A percentile compares a stretch with the other conserved stretches of the same genome.
Conservation (phyloP, 2,888 invertebrate genomes). For the Crematogaster levior region DNA sequence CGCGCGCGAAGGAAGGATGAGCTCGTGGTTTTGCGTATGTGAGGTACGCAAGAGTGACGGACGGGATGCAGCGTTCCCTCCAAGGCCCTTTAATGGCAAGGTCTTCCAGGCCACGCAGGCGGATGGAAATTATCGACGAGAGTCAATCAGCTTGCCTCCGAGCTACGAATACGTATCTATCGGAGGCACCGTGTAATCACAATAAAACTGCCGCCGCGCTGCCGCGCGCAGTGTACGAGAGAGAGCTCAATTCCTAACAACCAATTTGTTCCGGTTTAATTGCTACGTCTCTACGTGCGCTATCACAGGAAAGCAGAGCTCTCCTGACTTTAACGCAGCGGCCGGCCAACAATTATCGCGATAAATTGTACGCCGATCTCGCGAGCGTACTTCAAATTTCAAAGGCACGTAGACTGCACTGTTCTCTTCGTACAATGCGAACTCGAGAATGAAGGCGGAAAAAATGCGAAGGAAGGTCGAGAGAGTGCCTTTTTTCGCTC, state of each 20-base stretch:
- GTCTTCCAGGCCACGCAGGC: conserved; percentile 46
- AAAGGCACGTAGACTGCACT: conserved; percentile 10
- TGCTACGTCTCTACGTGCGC: conserved; percentile 55
- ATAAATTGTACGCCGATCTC: conserved; percentile 23
- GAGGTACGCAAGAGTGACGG: conserved; percentile 45
- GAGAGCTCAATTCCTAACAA: conserved; percentile 60
- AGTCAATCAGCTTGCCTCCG: conserved; percentile 61
- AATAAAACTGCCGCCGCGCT: conserved; percentile 69
- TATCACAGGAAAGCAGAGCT: conserved; percentile 49
- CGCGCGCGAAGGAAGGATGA: conserved; percentile 9
- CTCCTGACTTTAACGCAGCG: conserved; percentile 46
- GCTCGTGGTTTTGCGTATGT: conserved; percentile 33
- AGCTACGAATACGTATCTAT: conserved; percentile 69
- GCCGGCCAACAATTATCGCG: conserved; percentile 48
- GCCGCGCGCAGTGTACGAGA: conserved; percentile 44
- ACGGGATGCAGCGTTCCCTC: conserved; percentile 36
- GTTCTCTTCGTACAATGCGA: conserved; percentile 19
- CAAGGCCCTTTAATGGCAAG: conserved; percentile 51
- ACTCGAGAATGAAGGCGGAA: conserved; percentile 1
- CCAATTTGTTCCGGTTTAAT: conserved; percentile 70
- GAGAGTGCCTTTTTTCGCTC: neutral
- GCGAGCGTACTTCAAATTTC: conserved; percentile 50
- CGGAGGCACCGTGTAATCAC: conserved; percentile 70
- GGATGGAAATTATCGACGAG: conserved; percentile 64
- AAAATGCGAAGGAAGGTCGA: conserved; percentile 19